Percentiles rank a stretch among this genome's conserved stretches.
These are phyloP conservation scores for Phalacrocorax carbo DNA, from an alignment of 2,113 vertebrate genomes.

Conservation along the genomic window DNA sequence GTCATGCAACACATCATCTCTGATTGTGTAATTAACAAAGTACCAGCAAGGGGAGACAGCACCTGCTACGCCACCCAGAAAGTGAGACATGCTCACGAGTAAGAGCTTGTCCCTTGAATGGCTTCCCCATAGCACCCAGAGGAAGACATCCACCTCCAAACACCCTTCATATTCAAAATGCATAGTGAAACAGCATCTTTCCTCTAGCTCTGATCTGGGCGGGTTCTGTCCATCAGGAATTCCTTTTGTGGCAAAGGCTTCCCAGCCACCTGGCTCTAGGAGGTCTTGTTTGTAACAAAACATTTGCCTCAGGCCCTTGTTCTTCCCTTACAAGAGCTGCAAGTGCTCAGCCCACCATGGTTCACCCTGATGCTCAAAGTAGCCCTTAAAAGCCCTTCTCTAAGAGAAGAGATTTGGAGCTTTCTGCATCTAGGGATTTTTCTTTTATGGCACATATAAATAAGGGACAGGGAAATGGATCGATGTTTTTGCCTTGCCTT, in stretches of 20 bases:
- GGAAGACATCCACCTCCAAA: not conserved
- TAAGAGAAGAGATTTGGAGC: not conserved
- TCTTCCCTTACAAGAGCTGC: not conserved
- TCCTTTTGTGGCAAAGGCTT: not conserved
- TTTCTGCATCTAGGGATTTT: not conserved
- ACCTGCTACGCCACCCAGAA: not conserved
- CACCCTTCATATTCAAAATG: not conserved
- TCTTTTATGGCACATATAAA: not conserved
- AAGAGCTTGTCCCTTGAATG: not conserved
- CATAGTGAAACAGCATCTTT: not conserved
- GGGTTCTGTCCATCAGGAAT: not conserved
- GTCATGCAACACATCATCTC: rapidly evolving
- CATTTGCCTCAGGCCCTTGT: not conserved
- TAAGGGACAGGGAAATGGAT: not conserved
- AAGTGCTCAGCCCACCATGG: not conserved
- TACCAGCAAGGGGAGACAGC: not conserved
- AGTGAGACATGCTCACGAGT: not conserved
- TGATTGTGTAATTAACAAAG: not conserved
- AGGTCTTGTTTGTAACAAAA: not conserved
- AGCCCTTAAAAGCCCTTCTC: not conserved
- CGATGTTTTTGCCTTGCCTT: not conserved
- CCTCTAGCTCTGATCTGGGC: not conserved
- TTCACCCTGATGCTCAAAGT: not conserved
- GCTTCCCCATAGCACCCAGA: not conserved
- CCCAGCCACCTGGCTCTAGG: not conserved